Conservation (phyloP, 2,113 vertebrate species). For the Syrmaticus mikado region DNA sequence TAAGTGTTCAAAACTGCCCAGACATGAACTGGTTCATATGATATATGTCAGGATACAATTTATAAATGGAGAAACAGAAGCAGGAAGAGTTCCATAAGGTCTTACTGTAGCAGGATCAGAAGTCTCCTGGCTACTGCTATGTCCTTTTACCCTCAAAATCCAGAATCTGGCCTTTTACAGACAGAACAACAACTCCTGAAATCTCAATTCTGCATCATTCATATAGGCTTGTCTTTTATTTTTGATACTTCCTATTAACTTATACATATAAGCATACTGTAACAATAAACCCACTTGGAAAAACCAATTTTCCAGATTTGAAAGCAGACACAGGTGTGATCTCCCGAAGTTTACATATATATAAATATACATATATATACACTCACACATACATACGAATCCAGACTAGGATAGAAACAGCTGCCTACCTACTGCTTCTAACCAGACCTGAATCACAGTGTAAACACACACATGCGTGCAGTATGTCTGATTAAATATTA, state of each 20-base stretch:
- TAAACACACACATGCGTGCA: constrained; percentile 17
- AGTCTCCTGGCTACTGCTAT: neutral
- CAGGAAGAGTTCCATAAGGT: neutral
- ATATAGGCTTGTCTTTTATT: neutral
- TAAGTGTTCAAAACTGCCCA: constrained; percentile 9
- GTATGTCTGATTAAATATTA: constrained; percentile 29
- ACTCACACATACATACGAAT: neutral
- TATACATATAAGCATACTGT: neutral
- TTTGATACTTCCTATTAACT: neutral
- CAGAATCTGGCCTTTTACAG: neutral
- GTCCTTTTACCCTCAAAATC: neutral
- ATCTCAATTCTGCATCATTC: neutral
- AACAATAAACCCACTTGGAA: neutral
- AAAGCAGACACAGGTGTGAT: neutral
- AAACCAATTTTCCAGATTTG: neutral
- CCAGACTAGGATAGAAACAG: neutral
- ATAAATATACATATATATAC: fast-evolving
- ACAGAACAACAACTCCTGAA: neutral
- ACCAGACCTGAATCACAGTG: constrained; percentile 14
- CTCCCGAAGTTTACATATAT: neutral
- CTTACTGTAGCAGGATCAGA: constrained; percentile 12
- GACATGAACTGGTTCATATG: constrained; percentile 8
- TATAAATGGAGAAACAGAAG: constrained; percentile 43
- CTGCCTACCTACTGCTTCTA: neutral
- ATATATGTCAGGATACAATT: constrained; percentile 32